Evolutionary conservation across 2,888 invertebrate species (phyloP), one percentile per base, ranked within the genome.

Genomic region (Ceramica pisi): DNA sequence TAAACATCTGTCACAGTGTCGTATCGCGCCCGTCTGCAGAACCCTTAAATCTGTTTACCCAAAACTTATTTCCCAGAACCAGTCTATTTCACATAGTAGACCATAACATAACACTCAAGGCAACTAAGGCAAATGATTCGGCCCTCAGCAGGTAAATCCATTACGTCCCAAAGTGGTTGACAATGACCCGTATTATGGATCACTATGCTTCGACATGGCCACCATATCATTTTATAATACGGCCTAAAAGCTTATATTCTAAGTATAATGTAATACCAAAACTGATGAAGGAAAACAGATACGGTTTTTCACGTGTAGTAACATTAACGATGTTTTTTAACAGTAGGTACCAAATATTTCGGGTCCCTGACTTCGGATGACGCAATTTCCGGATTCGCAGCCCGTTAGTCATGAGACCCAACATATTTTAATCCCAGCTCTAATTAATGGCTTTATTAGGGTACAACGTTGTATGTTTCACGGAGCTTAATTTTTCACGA

Each of bases 121-220:
- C 60, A 69, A 74, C 44, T 68, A 68, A 70, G 56, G 56, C 68
- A 68, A 66, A 72, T 72, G 72, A 82, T 60, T 68, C 66, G 63
- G 61, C 61, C 66, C 68, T 72, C 66, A 84, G 78, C 70, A 85
- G 85, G 83, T 85, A 71, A 71, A 75, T 72, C 86, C 86, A 86
- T 86, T 86, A 85, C 63, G 70, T 31, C n/a, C 68, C 66, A 79
- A 86, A 89, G 88, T 89, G 88, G 86, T 69, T 85, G 85, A 85
- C 82, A 87, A 88, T 83, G 78, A 85, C 79, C 78, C 67, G 65
- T 80, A 84, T 86, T 80, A 84, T 81, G 81, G 83, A 87, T 82
- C 72, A 65, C 80, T 76, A 79, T 74, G 76, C 66, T 59, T 74
- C 72, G 50, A 75, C 62, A 81, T 75, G 51, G 66, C 59, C 35